Evolutionary conservation across 1,140 invertebrate genomes (phyloP).

Genomic region (Oryctes rhinoceros): DNA sequence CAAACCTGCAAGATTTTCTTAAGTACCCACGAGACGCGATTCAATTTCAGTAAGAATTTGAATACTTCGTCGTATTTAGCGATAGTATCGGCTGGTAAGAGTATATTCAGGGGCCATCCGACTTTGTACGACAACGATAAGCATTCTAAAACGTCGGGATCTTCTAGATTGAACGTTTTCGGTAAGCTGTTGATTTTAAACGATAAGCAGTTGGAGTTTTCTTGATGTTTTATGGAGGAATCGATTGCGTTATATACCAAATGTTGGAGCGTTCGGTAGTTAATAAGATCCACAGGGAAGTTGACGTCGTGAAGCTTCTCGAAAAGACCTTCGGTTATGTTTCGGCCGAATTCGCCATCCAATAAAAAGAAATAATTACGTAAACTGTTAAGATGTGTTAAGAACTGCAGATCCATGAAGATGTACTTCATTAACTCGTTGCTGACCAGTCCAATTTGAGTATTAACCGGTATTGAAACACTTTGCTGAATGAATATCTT

Average conservation of each 20-base stretch:
- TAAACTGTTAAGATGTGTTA: conserved; percentile 74
- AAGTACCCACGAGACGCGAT: conserved; percentile 76
- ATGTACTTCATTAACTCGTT: conserved; percentile 76
- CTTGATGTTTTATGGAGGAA: conserved; percentile 62
- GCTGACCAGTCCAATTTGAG: conserved; percentile 73
- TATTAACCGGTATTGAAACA: conserved; percentile 71
- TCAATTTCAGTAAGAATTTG: conserved; percentile 76
- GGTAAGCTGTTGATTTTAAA: conserved; percentile 68
- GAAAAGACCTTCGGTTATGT: conserved; percentile 73
- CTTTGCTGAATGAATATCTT: conserved; percentile 68
- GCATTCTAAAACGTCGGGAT: conserved; percentile 72
- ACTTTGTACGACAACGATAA: conserved; percentile 74
- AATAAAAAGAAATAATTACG: conserved; percentile 79
- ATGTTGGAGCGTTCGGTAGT: conserved; percentile 71
- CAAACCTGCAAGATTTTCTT: conserved; percentile 72
- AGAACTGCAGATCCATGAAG: conserved; percentile 70
- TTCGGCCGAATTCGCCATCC: conserved; percentile 78
- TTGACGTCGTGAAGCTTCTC: conserved; percentile 68
- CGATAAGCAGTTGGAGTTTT: conserved; percentile 67
- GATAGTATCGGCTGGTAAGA: conserved; percentile 74
- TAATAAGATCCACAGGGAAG: conserved; percentile 72
- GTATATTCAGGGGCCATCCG: conserved; percentile 79
- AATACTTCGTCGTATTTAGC: conserved; percentile 77
- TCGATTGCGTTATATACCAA: conserved; percentile 70
- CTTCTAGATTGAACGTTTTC: conserved; percentile 66